Evolutionary conservation across 1,140 invertebrate species (phyloP).

Genomic region (Drosophila albomicans): DNA sequence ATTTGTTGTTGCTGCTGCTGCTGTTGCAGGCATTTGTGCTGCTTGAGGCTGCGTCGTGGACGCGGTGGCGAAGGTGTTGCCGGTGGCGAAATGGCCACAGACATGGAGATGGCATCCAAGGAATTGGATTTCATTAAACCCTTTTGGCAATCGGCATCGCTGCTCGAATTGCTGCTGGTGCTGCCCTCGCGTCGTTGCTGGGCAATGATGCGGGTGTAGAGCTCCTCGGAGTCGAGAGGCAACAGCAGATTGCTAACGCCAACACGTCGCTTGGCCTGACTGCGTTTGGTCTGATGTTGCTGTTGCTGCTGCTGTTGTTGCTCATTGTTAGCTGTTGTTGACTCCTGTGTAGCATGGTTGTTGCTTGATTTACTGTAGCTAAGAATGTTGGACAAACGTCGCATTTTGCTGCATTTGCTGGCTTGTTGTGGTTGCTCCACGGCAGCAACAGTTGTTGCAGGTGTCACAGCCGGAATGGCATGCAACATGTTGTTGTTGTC

Average conservation of each 20-base stretch:
- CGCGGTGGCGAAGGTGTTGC: slow-evolving; percentile 71
- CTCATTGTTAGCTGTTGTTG: neutral
- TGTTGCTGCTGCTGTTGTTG: slow-evolving; percentile 28
- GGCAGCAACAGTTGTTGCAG: slow-evolving; percentile 25
- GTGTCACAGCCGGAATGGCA: neutral
- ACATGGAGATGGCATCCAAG: slow-evolving; percentile 77
- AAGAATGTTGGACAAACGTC: slow-evolving; percentile 82
- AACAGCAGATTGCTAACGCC: slow-evolving; percentile 75
- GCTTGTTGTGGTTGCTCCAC: slow-evolving; percentile 27
- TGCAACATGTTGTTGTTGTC: neutral
- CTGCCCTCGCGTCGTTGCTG: slow-evolving; percentile 57
- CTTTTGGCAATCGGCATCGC: slow-evolving; percentile 47
- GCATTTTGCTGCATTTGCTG: slow-evolving; percentile 76
- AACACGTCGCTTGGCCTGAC: slow-evolving; percentile 66
- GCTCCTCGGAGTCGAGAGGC: slow-evolving; percentile 79
- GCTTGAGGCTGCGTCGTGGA: slow-evolving; percentile 75
- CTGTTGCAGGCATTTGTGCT: slow-evolving; percentile 71
- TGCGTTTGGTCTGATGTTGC: slow-evolving; percentile 48
- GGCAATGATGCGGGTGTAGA: slow-evolving; percentile 79
- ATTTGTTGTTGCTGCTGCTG: slow-evolving; percentile 41
- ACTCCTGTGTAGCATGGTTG: slow-evolving; percentile 26
- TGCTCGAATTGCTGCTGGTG: slow-evolving; percentile 25
- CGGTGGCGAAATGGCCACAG: slow-evolving; percentile 66
- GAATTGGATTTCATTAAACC: slow-evolving; percentile 78
- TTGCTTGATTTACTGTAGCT: slow-evolving; percentile 59